Conservation (phyloP, 2,113 vertebrate species). For the Paradoxurus hermaphroditus region DNA sequence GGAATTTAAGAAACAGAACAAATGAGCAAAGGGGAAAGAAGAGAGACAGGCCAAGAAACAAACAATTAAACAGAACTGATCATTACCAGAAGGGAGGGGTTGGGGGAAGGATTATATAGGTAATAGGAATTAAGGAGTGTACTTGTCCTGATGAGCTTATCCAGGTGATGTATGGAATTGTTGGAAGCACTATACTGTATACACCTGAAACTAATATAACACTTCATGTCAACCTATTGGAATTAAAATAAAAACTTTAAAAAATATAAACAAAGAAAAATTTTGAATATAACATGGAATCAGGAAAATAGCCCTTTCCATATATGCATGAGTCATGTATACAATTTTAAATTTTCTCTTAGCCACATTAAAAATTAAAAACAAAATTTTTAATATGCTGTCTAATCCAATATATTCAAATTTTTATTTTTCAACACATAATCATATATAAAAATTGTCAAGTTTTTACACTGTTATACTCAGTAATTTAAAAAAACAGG, state of each 20-base stretch:
- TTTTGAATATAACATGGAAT: background rate
- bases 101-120: background rate
- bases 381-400: background rate
- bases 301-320: background rate
- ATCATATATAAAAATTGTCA: background rate
- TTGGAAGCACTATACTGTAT: background rate
- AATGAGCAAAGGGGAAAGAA: background rate
- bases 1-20: background rate
- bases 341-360: background rate
- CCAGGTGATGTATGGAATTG: background rate
- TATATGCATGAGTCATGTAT: background rate
- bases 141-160: background rate
- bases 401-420: background rate
- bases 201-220: background rate
- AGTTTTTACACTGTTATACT: background rate
- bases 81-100: background rate
- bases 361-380: background rate
- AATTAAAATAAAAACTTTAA: background rate
- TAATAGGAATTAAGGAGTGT: background rate
- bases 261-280: background rate
- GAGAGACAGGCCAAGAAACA: background rate
- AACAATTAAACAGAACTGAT: background rate
- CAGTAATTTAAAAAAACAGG: background rate
- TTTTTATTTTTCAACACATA: background rate
- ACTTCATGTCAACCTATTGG: background rate